Base-by-base conservation (phyloP, 2,797 vertebrate genomes). In the Poeciliopsis gracilis region DNA sequence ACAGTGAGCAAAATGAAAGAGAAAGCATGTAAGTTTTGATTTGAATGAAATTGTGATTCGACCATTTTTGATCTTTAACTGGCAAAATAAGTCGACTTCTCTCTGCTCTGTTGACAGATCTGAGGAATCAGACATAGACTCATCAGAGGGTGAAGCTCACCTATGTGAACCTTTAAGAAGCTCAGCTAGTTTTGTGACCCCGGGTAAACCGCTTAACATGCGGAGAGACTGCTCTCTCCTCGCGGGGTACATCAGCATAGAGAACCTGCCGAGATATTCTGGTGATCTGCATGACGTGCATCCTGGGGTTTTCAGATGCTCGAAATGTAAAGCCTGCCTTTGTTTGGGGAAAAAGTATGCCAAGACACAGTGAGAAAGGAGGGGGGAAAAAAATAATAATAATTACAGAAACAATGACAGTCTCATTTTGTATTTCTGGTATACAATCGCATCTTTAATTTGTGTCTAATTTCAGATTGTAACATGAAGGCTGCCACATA, bases 231-330 rank as follows among this genome's bases (percentile, higher is more conserved):
- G 51, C 25, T 72, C 83, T 12, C 78, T 87, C 82, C 33, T 20
- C 12, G 0, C 80, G 98, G 98, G 95, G 57, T 97, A 97, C 30
- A 0, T 95, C 86, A 95, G 94, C 18, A 94, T 96, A 86, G 94
- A 93, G 20, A 82, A 93, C 81, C 94, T 99, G 93, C 95, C 91
- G 87, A 97, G 95, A 92, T 98, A 96, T 0, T 77, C 87, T 0
- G 97, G 96, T 4, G 94, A 97, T 82, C 89, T 98, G 76, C 82
- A 82, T 0, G 97, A 98, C 88, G 96, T 97, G 83, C 85, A 87
- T 83, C 96, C 96, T 0, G 92, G 90, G 76, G 90, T 86, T 75
- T 92, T 91, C 0, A 95, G 89, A 51, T 97, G 96, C 55, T 78
- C 84, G 0, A 94, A 73, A 0, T 97, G 95, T 74, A 95, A 95